Evolutionary conservation across 2,888 invertebrate genomes (phyloP).

Genomic region (Megamerina dolium): DNA sequence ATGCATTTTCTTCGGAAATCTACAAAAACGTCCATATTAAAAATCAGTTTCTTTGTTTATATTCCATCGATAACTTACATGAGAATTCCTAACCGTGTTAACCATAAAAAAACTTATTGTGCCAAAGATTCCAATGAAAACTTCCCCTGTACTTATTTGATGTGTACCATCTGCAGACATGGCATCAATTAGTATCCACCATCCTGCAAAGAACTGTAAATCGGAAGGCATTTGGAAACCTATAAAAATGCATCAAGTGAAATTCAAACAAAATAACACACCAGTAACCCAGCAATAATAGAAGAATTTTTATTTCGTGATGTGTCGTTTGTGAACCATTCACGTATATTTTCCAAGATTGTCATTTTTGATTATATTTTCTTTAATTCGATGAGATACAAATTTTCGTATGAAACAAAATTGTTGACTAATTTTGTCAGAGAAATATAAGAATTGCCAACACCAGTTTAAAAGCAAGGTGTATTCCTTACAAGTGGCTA

Average conservation of each 20-base stretch:
- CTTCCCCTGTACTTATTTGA: conserved; percentile 69
- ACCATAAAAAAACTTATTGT: conserved; percentile 95
- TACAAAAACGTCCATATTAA: conserved; percentile 7
- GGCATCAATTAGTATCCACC: conserved; percentile 98
- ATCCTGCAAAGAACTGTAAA: conserved; percentile 85
- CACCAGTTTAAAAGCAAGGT: too few relatives aligned
- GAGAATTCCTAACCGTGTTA: conserved; percentile 92
- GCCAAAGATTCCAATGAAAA: conserved; percentile 91
- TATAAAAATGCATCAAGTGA: too few relatives aligned
- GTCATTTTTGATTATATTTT: conserved; percentile 49
- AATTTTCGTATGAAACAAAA: not conserved
- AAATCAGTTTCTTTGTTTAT: not conserved
- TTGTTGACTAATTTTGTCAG: conserved; percentile 13
- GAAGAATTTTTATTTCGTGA: conserved; percentile 83
- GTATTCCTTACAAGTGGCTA: too few relatives aligned
- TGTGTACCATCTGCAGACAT: conserved; percentile 66
- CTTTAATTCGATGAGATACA: not conserved
- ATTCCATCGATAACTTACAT: conserved; percentile 51
- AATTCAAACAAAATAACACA: too few relatives aligned
- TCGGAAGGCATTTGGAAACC: not conserved
- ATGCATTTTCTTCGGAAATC: conserved; percentile 40
- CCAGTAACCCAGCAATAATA: conserved; percentile 79
- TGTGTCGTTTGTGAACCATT: conserved; percentile 79
- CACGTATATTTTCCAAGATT: conserved; percentile 70
- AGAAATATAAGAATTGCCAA: too few relatives aligned